Evolutionary conservation across 2,797 vertebrate species (phyloP).

Genomic region (Pyrrhura leucotis): DNA sequence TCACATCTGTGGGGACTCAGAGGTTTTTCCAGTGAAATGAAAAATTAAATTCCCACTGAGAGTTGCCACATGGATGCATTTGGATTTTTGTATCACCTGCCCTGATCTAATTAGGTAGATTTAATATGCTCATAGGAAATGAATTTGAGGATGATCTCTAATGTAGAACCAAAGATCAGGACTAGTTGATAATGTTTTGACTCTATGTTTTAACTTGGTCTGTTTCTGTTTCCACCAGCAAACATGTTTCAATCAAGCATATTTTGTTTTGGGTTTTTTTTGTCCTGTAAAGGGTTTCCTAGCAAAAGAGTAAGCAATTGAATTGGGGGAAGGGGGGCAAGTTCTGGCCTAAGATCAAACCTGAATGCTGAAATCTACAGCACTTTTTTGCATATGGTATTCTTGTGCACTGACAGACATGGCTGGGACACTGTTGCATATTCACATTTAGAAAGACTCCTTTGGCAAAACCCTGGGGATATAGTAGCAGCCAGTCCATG

Average conservation of each 20-base stretch:
- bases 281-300: neutral
- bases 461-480: neutral
- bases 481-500: fast-evolving
- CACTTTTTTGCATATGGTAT: neutral
- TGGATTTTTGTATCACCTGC: neutral
- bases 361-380: neutral
- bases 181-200: neutral
- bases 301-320: neutral
- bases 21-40: neutral
- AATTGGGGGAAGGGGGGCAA: neutral
- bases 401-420: neutral
- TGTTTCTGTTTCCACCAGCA: neutral
- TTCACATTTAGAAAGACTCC: neutral
- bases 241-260: neutral
- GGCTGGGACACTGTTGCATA: too few relatives aligned
- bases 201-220: neutral
- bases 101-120: neutral
- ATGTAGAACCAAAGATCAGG: neutral
- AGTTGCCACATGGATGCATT: neutral
- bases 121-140: neutral
- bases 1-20: neutral
- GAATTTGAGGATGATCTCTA: neutral
- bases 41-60: neutral
- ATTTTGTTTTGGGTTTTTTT: neutral
- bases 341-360: neutral